phyloP scores from a whole-genome alignment of 1,140 invertebrate genomes.

The Stegodyphus mimosarum region DNA sequence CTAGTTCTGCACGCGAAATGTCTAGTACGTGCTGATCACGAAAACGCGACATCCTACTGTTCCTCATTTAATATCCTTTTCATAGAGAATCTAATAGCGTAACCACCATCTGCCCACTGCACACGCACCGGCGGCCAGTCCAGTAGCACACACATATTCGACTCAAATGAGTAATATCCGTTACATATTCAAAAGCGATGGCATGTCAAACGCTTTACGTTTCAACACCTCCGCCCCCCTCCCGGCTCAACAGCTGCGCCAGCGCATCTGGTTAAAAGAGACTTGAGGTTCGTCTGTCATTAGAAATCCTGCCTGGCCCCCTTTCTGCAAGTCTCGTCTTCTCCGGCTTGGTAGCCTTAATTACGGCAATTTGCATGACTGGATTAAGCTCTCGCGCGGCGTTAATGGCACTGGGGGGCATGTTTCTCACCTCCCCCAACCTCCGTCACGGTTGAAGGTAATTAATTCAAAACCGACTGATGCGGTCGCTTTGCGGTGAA shows the following conservation, averaged over 20 bases:
- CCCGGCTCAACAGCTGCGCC: constrained; percentile 14
- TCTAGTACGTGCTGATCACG: too few species aligned
- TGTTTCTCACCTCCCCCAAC: not conserved
- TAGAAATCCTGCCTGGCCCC: not conserved
- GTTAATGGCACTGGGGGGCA: constrained; percentile 18
- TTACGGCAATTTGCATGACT: constrained; percentile 60
- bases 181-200: constrained; percentile 59
- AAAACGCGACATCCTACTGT: not conserved
- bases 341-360: constrained; percentile 23
- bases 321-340: constrained; percentile 18
- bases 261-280: not conserved
- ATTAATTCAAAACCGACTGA: constrained; percentile 47
- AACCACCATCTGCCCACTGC: constrained; percentile 9
- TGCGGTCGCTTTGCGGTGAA: constrained; percentile 13
- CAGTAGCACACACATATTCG: not conserved
- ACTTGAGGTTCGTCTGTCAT: constrained; percentile 24
- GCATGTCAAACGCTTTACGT: constrained; percentile 46
- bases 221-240: constrained; percentile 45
- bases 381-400: constrained; percentile 21
- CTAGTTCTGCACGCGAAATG: too few species aligned
- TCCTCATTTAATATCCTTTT: constrained; percentile 35
- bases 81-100: constrained; percentile 2
- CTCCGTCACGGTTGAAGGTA: constrained; percentile 5
- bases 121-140: constrained; percentile 10
- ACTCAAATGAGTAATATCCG: constrained; percentile 56